Evolutionary conservation across 2,113 vertebrate genomes (phyloP), one percentile per base, ranked within the genome.

Genomic region (Gopherus flavomarginatus): DNA sequence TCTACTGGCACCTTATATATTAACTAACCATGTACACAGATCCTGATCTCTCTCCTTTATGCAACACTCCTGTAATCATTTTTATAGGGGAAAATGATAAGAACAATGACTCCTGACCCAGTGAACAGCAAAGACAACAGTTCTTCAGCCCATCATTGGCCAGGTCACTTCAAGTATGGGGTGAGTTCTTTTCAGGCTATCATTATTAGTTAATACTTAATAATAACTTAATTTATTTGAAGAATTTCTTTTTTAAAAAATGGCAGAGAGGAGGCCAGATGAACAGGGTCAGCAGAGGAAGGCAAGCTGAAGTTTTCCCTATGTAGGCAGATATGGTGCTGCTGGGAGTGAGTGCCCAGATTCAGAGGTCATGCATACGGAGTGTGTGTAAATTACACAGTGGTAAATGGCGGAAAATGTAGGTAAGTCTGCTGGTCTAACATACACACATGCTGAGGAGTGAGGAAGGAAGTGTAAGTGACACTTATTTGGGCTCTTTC

Each of bases 401-500:
- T 44, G 91, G 9, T 85, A 89, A 85, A 19, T 0, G 1, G 92
- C 94, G 83, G 1, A 95, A 85, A 96, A 91, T 96, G 93, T 93
- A 47, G 8, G 35, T n/a, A 72, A 2, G 4, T 87, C 86, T 92
- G 35, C 72, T 47, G 75, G 44, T 78, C 38, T 78, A 47, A 78
- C 12, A 27, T 78, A 78, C 75, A 83, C 87, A 27, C 44, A 1
- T 89, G 92, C 85, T 42, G 87, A 93, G 90, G 87, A 92, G 52
- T 10, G 11, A 50, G 65, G 89, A 49, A 65, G 81, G 85, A 94
- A 93, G 29, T 2, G 96, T 91, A 96, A 96, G 79, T 3, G 85
- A 97, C 87, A 95, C 90, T 93, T 96, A 54, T 81, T 53, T 97
- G 97, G 88, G 83, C n/a, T 97, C 49, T 31, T 52, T 96, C 92